Evolutionary conservation across 2,113 vertebrate genomes (phyloP).

Genomic region (Psilopogon haemacephalus): DNA sequence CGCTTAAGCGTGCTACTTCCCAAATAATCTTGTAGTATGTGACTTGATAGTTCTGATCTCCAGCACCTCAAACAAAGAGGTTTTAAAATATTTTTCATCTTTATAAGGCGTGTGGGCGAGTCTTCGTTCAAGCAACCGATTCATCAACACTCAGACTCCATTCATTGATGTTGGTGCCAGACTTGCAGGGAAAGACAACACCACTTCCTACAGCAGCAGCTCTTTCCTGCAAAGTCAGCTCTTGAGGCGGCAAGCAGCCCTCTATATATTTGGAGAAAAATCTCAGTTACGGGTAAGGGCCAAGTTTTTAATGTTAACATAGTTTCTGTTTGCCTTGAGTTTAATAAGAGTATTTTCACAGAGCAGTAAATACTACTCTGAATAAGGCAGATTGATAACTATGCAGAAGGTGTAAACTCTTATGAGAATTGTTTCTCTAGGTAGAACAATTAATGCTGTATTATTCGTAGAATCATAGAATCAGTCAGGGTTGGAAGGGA

Average conservation of each 20-base stretch:
- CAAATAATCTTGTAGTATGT: neutral
- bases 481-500: no score
- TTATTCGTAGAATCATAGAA: no score
- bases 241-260: slow-evolving; percentile 89
- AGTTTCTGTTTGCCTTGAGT: neutral
- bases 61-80: neutral
- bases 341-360: neutral
- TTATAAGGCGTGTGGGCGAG: slow-evolving; percentile 94
- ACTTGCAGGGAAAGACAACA: slow-evolving; percentile 87
- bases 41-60: neutral
- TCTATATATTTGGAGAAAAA: slow-evolving; percentile 97
- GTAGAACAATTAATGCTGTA: neutral
- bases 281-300: slow-evolving; percentile 91
- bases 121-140: slow-evolving; percentile 91
- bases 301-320: neutral
- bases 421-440: neutral
- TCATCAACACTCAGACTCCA: slow-evolving; percentile 80
- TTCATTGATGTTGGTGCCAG: slow-evolving; percentile 86
- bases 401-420: neutral
- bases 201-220: slow-evolving; percentile 82
- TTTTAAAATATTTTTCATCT: slow-evolving; percentile 49
- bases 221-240: slow-evolving; percentile 88
- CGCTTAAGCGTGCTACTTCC: neutral
- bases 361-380: neutral
- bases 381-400: neutral